Percentiles rank a stretch among this genome's conserved stretches.
These are phyloP conservation scores for Dione vanillae DNA, from an alignment of 2,888 invertebrate species.

Conservation along the genomic window DNA sequence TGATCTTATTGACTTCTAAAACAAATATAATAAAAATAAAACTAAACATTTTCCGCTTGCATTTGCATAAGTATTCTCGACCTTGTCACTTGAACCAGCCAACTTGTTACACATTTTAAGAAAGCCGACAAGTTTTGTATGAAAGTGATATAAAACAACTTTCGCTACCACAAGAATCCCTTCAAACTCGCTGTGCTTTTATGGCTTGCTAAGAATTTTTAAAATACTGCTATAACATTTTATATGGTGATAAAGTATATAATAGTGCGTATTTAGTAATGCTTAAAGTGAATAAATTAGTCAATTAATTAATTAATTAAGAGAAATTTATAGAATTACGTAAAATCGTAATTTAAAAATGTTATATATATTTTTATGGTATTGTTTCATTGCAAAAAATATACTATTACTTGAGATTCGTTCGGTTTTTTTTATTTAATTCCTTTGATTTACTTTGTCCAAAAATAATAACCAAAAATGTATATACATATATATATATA, in stretches of 20 bases:
- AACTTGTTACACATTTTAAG: slow-evolving; percentile 59
- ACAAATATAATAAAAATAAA: not conserved
- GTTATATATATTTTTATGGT: too few relatives aligned
- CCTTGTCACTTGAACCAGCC: slow-evolving; percentile 39
- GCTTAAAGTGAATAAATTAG: too few relatives aligned
- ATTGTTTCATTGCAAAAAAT: too few relatives aligned
- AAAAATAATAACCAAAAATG: too few relatives aligned
- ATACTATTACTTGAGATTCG: too few relatives aligned
- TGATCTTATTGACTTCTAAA: not conserved
- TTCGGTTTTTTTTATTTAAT: too few relatives aligned
- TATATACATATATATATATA: too few relatives aligned
- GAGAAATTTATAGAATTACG: too few relatives aligned
- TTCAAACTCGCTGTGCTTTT: slow-evolving; percentile 33
- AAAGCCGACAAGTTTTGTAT: slow-evolving; percentile 72
- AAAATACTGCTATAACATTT: not conserved
- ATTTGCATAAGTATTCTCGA: slow-evolving; percentile 15
- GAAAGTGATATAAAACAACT: slow-evolving; percentile 54
- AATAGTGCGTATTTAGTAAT: not conserved
- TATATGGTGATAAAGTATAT: not conserved
- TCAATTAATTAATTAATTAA: too few relatives aligned
- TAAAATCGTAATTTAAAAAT: too few relatives aligned
- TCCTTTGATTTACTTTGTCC: too few relatives aligned
- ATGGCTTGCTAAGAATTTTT: slow-evolving; percentile 24
- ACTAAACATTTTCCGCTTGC: not conserved
- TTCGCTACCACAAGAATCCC: slow-evolving; percentile 49